Evolutionary conservation across 2,888 invertebrate genomes (phyloP).

Genomic region (Leptopilina myrica): DNA sequence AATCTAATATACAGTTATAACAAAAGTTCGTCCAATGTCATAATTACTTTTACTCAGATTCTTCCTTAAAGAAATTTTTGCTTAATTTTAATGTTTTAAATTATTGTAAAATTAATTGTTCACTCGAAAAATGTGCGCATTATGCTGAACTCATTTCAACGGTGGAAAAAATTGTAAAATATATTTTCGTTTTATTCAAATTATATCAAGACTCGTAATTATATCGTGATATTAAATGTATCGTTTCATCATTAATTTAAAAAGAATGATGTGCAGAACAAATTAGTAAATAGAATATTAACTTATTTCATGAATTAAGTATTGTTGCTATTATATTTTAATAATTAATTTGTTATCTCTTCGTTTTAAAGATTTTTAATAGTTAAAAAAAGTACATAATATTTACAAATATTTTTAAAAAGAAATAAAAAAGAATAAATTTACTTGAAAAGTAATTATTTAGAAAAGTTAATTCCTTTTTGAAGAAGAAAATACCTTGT

Average conservation of each 20-base stretch:
- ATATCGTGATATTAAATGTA: conserved; percentile 36
- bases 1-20: too few relatives aligned
- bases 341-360: conserved; percentile 18
- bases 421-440: background rate
- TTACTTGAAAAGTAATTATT: conserved; percentile 14
- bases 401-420: background rate
- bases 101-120: background rate
- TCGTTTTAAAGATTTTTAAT: conserved; percentile 1
- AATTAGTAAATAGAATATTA: conserved; percentile 21
- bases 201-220: conserved; percentile 12
- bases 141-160: background rate
- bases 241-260: conserved; percentile 11
- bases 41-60: too few relatives aligned
- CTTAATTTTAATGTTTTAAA: background rate
- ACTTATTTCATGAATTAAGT: conserved; percentile 24
- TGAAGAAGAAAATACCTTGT: background rate
- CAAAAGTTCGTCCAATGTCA: background rate
- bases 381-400: background rate
- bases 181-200: conserved; percentile 9
- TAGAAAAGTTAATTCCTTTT: background rate
- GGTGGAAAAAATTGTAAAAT: background rate
- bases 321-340: conserved; percentile 29
- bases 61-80: background rate
- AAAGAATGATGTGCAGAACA: conserved; percentile 5
- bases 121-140: background rate